Base-by-base conservation (phyloP, 2,888 invertebrate species). In the Hemicrepidius hirtus region DNA sequence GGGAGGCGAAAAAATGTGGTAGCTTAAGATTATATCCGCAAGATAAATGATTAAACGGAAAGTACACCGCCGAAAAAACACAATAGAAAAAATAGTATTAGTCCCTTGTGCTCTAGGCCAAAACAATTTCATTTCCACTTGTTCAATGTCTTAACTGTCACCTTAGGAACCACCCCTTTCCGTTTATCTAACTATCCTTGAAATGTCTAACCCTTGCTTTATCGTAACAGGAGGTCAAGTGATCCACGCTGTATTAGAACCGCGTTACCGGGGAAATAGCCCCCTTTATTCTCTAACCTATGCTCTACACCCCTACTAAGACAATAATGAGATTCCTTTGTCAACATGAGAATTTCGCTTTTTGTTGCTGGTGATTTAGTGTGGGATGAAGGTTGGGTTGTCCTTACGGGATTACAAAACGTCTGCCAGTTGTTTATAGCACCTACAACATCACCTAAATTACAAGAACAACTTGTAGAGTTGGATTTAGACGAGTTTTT, bases 251-350 rank as follows among this genome's bases (percentile, higher is more conserved):
- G 35, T 50, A 64, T 64, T 64, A 59, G 57, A 44, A 37, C 32
- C 44, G 20, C 59, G 67, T 37, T 59, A 46, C 59, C 59, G 12
- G 18, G 57, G 46, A 59, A 57, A 59, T 68, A 24, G 57, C 16
- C 64, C 46, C 24, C 37, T 18, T 24, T 21, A 55, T 35, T 16
- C 65, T 24, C 40, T 40, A 65, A 53, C 59, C 59, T 67, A 46
- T 44, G 59, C 41, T 46, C 46, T 49, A 37, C 32, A 1, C 55
- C 55, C 60, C 59, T 37, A 24, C 59, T 60, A 59, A 65, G 57
- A 71, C 71, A 55, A 71, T 49, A 71, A 67, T 67, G 71, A 71
- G 65, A 53, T 62, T 66, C 67, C 71, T 67, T 67, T 62, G 71
- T 71, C 65, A 71, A 44, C 67, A 37, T 18, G 44, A 55, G 67